A percentile compares a stretch with the other conserved stretches of the same genome.
Conservation (phyloP, 35 echinoderm and acorn worm genomes). For the Patiria miniata region DNA sequence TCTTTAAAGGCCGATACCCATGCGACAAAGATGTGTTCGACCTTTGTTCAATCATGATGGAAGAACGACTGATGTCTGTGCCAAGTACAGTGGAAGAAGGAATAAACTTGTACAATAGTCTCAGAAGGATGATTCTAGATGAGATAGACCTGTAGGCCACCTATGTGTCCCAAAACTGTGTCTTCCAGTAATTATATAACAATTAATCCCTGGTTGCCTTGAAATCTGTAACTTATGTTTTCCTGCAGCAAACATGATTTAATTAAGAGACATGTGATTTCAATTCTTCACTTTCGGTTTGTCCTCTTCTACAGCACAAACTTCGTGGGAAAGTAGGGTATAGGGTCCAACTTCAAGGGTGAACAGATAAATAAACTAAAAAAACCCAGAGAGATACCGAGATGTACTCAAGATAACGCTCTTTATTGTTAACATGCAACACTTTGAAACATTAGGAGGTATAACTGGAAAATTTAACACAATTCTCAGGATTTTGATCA, state of each 20-base stretch:
- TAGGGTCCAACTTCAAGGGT: too few relatives aligned
- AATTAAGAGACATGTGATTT: background rate
- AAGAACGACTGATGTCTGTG: slow-evolving; percentile 9
- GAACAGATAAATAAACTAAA: too few relatives aligned
- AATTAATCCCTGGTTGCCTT: background rate
- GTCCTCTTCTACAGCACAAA: background rate
- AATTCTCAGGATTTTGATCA: too few relatives aligned
- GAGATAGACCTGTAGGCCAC: background rate
- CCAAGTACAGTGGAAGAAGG: background rate
- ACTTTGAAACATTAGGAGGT: too few relatives aligned
- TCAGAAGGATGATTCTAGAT: background rate
- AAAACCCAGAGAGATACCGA: too few relatives aligned
- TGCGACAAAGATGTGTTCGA: slow-evolving; percentile 62
- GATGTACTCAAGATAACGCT: too few relatives aligned
- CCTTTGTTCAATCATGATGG: slow-evolving; percentile 54
- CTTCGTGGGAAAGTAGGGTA: too few relatives aligned
- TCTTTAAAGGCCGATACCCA: slow-evolving; percentile 40
- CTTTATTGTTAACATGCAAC: too few relatives aligned
- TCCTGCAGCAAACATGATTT: background rate
- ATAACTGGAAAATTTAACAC: too few relatives aligned
- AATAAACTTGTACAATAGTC: background rate
- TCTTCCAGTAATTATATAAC: background rate
- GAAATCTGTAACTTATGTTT: background rate
- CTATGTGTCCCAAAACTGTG: too few relatives aligned
- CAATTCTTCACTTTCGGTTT: background rate